Conservation (phyloP, 37 sponge, comb jelly and placozoan genomes). For the Halichondria panicea region DNA sequence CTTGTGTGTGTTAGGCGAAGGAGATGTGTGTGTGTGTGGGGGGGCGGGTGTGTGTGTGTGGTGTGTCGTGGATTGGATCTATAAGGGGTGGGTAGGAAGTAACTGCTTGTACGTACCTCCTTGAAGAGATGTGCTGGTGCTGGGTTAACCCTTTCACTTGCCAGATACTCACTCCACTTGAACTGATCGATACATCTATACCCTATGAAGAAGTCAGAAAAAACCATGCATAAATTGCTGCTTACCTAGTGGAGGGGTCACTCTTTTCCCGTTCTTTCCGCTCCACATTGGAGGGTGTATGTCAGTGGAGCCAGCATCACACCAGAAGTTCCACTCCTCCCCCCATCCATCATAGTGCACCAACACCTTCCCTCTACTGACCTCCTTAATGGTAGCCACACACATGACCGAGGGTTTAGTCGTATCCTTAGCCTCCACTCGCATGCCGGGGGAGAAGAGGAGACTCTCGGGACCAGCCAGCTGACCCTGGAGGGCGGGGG, state of each 20-base stretch:
- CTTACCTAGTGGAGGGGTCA: slow-evolving; percentile 42
- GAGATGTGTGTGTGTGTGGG: too few species aligned
- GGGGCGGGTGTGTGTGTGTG: too few species aligned
- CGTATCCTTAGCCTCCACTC: slow-evolving; percentile 75
- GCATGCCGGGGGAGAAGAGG: slow-evolving; percentile 55
- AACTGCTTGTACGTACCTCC: slow-evolving; percentile 25
- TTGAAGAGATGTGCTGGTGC: slow-evolving; percentile 76
- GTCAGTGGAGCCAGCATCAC: slow-evolving; percentile 42
- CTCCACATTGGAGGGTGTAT: slow-evolving; percentile 82
- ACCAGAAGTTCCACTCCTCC: slow-evolving; percentile 70
- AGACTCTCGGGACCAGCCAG: slow-evolving; percentile 47
- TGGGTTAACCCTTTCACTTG: slow-evolving; percentile 30
- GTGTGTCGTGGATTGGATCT: too few species aligned
- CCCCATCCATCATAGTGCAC: slow-evolving; percentile 94
- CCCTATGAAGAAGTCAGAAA: not conserved
- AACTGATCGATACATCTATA: slow-evolving; percentile 9
- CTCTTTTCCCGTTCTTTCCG: slow-evolving; percentile 30
- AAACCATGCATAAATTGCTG: not conserved
- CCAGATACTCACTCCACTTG: slow-evolving; percentile 67
- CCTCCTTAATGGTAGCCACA: slow-evolving; percentile 67
- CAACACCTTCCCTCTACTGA: slow-evolving; percentile 43
- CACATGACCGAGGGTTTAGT: slow-evolving; percentile 61
- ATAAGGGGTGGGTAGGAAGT: too few species aligned
- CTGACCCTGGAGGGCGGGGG: slow-evolving; percentile 39
- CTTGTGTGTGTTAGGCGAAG: too few species aligned